phyloP scores from a whole-genome alignment of 2,797 vertebrate species.

The Triplophysa yarkandensis region DNA sequence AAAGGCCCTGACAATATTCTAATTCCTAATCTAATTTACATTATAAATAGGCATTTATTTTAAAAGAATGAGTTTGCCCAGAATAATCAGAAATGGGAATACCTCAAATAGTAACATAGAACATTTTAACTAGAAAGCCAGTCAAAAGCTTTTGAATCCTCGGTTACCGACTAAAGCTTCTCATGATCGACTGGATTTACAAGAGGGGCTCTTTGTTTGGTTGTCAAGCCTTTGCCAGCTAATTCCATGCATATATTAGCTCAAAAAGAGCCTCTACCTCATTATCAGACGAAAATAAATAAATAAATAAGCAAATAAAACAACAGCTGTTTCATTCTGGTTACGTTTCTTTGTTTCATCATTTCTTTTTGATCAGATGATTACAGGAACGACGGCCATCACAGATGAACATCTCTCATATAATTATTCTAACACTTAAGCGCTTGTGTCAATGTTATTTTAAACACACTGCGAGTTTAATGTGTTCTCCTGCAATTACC shows the following conservation, averaged over 20 bases:
- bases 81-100: not conserved
- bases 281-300: conserved; percentile 14
- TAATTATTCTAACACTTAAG: conserved; percentile 53
- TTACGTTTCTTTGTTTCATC: conserved; percentile 30
- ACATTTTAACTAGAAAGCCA: conserved; percentile 1
- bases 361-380: conserved; percentile 50
- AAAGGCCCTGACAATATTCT: not conserved
- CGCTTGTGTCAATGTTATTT: conserved; percentile 55
- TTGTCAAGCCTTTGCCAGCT: conserved; percentile 46
- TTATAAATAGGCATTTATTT: too few species aligned
- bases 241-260: conserved; percentile 56
- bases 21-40: too few species aligned
- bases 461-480: conserved; percentile 52
- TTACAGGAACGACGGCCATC: conserved; percentile 49
- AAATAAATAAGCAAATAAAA: conserved; percentile 20
- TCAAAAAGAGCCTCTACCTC: conserved; percentile 22
- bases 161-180: conserved; percentile 24
- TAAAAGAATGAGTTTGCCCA: too few species aligned
- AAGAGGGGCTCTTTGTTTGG: conserved; percentile 51
- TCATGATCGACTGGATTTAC: conserved; percentile 27
- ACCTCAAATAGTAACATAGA: not conserved
- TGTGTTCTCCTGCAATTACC: conserved; percentile 50
- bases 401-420: conserved; percentile 49
- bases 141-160: conserved; percentile 37
- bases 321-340: conserved; percentile 24